Percentiles rank a stretch among this genome's conserved stretches.
Conservation (phyloP, 2,113 vertebrate genomes). For the Actenoides lindsayi region DNA sequence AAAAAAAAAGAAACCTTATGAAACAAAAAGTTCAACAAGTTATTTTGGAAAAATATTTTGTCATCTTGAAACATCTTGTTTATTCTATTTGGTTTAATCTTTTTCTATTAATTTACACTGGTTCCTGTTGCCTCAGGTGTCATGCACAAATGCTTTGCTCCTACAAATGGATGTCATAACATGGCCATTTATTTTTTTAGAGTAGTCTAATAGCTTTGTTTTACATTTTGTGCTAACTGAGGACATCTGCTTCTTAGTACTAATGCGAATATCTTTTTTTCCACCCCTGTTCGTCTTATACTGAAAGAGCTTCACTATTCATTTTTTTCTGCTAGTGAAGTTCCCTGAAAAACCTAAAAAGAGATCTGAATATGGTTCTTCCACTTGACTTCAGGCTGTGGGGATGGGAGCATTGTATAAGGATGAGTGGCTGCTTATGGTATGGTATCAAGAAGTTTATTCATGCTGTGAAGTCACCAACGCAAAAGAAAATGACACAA, state of each 20-base stretch:
- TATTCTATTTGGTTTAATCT: background rate
- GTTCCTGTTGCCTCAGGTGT: background rate
- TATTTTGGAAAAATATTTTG: background rate
- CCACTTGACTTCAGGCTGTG: background rate
- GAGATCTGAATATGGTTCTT: rapidly evolving
- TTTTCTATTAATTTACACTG: background rate
- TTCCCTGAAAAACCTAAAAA: background rate
- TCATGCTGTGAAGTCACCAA: too few species aligned
- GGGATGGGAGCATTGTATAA: background rate
- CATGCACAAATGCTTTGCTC: background rate
- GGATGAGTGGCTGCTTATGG: background rate
- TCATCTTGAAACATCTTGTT: background rate
- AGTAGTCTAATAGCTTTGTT: background rate
- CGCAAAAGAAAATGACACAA: background rate
- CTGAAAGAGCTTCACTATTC: background rate
- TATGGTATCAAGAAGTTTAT: background rate
- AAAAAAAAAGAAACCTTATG: too few species aligned
- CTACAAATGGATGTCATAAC: background rate
- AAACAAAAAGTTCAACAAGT: background rate
- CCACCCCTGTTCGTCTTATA: background rate
- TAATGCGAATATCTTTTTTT: background rate
- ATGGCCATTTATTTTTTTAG: background rate
- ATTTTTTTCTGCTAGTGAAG: background rate
- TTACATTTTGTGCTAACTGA: background rate
- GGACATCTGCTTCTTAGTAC: background rate